These are phyloP conservation scores for Salvelinus fontinalis DNA, from an alignment of 2,113 vertebrate genomes.

Conservation along the genomic window DNA sequence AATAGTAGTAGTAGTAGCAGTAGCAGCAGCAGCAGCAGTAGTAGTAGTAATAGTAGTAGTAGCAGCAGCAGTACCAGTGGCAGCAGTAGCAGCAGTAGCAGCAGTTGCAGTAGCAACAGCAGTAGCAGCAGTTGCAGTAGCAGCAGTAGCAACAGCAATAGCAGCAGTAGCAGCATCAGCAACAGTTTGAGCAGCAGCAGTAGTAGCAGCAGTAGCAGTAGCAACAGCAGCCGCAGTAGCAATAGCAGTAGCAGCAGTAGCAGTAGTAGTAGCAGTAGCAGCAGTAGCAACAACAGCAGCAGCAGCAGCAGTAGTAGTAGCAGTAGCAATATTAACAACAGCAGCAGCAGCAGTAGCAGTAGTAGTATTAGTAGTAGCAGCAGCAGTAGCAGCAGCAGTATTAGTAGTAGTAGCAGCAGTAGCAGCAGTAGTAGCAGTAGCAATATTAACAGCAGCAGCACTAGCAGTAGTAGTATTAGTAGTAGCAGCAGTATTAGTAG, in stretches of 20 bases:
- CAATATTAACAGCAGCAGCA: too few relatives aligned
- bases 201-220: too few relatives aligned
- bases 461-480: too few relatives aligned
- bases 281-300: accelerated
- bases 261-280: too few relatives aligned
- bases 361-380: accelerated
- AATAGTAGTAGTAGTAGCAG: too few relatives aligned
- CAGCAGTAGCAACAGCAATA: accelerated
- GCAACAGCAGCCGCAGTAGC: accelerated
- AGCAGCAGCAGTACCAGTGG: accelerated
- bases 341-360: accelerated
- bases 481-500: accelerated
- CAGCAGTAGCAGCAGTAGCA: accelerated
- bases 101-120: too few relatives aligned
- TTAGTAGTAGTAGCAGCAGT: too few relatives aligned
- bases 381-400: too few relatives aligned
- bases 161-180: accelerated
- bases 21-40: accelerated
- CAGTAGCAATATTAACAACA: accelerated
- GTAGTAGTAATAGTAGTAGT: accelerated
- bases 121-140: too few relatives aligned
- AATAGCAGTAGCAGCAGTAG: accelerated
- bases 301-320: accelerated
- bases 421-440: too few relatives aligned
- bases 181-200: too few relatives aligned